Evolutionary conservation across 37 sponge, comb jelly and placozoan genomes (phyloP), one percentile per base, ranked within the genome.

Genomic region (Agelas oroides): DNA sequence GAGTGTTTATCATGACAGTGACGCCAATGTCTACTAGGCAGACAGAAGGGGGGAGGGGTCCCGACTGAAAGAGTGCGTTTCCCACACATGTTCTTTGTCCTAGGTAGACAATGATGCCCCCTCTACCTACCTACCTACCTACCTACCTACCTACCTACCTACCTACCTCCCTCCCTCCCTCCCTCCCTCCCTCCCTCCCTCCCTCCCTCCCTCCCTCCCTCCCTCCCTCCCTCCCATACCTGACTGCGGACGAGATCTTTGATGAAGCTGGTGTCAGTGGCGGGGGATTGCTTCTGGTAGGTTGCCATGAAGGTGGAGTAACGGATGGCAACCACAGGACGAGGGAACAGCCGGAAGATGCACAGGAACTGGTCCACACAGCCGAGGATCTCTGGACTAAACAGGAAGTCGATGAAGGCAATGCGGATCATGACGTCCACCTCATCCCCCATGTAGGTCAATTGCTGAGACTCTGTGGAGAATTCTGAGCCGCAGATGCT

Each of bases 381-480:
- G 40, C 94, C 94, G 5, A 93, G 82, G 62, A 96, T 77, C 39
- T 93, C 86, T 0, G 72, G 73, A 37, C 64, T 28, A 30, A 84
- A 76, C 30, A 96, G 66, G 74, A 96, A 96, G 79, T 93, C 68
- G 14, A 96, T 67, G 36, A 96, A 92, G 28, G 96, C 86, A 11
- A 74, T 57, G 13, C 91, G 83, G 53, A 96, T 86, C 40, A 64
- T 28, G 8, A 90, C 86, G 64, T 96, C 96, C 31, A 92, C 59
- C 59, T 83, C 88, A 34, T 81, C 71, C 30, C 24, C 16, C 33
- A 70, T 5, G 52, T 0, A 37, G 33, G 46, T 46, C n/a, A n/a
- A n/a, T n/a, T 35, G 46, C 36, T 37, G 61, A n/a, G 23, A 41
- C 37, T 70, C 71, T 13, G 46, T 61, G 31, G 18, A 58, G n/a